These are phyloP conservation scores for Colletes collaris DNA, from an alignment of 2,888 invertebrate genomes.

Conservation along the genomic window DNA sequence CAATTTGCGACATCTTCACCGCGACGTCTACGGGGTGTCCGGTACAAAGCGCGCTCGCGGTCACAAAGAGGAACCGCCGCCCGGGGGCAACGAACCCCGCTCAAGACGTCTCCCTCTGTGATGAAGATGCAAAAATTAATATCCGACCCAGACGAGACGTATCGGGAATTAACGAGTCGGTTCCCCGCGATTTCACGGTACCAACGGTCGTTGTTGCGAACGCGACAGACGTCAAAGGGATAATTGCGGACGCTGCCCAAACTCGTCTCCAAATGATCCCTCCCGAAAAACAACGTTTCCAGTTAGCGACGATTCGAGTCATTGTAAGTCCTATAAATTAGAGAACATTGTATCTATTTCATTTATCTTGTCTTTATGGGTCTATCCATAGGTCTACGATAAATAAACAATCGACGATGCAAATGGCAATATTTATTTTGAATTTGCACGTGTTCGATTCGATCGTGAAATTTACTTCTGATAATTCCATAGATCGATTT, in stretches of 20 bases:
- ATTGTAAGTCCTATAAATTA: no score
- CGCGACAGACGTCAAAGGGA: slow-evolving; percentile 17
- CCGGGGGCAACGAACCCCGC: slow-evolving; percentile 34
- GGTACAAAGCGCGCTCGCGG: slow-evolving; percentile 68
- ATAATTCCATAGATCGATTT: no score
- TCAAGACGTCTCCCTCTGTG: slow-evolving; percentile 28
- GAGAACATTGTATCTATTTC: no score
- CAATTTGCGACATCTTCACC: slow-evolving; percentile 74
- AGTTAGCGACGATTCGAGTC: background rate
- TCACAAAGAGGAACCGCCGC: slow-evolving; percentile 43
- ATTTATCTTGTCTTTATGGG: no score
- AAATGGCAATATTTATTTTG: no score
- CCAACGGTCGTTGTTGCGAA: background rate
- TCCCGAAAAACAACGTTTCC: slow-evolving; percentile 1
- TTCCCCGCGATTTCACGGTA: background rate
- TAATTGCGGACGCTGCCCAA: slow-evolving; percentile 7
- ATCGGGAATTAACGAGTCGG: slow-evolving; percentile 43
- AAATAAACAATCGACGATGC: no score
- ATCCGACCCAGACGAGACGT: slow-evolving; percentile 25
- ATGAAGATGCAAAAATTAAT: slow-evolving; percentile 53
- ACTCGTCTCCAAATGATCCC: slow-evolving; percentile 10
- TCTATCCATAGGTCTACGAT: no score
- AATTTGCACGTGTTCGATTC: no score
- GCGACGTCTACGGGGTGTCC: slow-evolving; percentile 63
- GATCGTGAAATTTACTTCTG: no score